These are phyloP conservation scores for Brachypteracias leptosomus DNA, from an alignment of 2,113 vertebrate genomes.

Conservation along the genomic window DNA sequence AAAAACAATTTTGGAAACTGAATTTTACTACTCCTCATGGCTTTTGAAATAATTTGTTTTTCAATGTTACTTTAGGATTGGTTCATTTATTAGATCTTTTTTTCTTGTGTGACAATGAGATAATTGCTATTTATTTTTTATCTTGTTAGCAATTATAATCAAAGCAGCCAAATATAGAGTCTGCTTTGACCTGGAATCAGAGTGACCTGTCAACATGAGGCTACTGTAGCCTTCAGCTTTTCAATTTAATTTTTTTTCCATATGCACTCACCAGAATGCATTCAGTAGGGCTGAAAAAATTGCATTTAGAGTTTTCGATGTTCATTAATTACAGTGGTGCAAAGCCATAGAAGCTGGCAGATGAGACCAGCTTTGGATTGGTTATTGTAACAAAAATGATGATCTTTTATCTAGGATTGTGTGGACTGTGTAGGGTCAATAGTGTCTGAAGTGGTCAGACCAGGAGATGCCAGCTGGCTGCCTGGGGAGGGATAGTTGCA, in stretches of 20 bases:
- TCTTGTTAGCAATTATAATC: constrained; percentile 48
- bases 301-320: background rate
- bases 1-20: constrained; percentile 24
- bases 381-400: background rate
- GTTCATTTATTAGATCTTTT: constrained; percentile 40
- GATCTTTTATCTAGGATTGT: background rate
- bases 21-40: constrained; percentile 5
- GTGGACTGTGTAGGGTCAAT: background rate
- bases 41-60: constrained; percentile 41
- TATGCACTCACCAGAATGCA: background rate
- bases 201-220: constrained; percentile 36
- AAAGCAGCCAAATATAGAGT: constrained; percentile 25
- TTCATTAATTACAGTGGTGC: constrained; percentile 17
- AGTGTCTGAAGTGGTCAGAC: accelerated
- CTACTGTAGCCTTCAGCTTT: constrained; percentile 35
- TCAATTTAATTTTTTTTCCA: background rate
- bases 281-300: constrained; percentile 18
- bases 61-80: background rate
- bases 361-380: background rate
- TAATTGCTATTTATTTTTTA: constrained; percentile 64
- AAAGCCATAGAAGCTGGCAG: background rate
- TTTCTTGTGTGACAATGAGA: constrained; percentile 36
- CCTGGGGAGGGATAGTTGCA: background rate
- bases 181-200: constrained; percentile 29
- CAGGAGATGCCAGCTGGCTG: background rate